These are phyloP conservation scores for Pimpla rufipes DNA, from an alignment of 2,888 invertebrate species.

Conservation along the genomic window DNA sequence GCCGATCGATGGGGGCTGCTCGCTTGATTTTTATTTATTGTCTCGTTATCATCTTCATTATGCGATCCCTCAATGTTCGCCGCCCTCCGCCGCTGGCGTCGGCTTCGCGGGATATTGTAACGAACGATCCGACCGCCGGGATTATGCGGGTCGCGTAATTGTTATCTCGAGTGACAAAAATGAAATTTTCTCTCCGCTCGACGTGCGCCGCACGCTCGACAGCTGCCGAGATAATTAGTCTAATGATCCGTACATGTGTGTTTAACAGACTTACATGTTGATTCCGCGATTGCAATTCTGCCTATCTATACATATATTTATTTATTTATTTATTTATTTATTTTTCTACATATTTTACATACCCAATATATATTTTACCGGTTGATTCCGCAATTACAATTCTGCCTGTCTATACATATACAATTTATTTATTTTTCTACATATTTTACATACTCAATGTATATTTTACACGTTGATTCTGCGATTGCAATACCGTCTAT, in stretches of 20 bases:
- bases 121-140: not conserved
- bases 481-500: slow-evolving; percentile 18
- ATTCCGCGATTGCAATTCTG: slow-evolving; percentile 25
- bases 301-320: not conserved
- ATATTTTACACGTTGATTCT: slow-evolving; percentile 1
- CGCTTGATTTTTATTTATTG: slow-evolving; percentile 60
- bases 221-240: slow-evolving; percentile 57
- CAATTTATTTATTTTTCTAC: no score
- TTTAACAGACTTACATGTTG: slow-evolving; percentile 35
- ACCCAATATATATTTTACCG: no score
- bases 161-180: slow-evolving; percentile 16
- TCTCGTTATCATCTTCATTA: slow-evolving; percentile 37
- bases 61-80: slow-evolving; percentile 28
- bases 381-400: slow-evolving; percentile 32
- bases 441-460: slow-evolving; percentile 8
- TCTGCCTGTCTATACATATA: not conserved
- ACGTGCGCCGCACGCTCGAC: not conserved
- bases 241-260: slow-evolving; percentile 58
- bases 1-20: slow-evolving; percentile 55
- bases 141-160: slow-evolving; percentile 44
- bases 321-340: not conserved
- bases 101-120: not conserved
- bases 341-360: not conserved
- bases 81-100: not conserved
- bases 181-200: not conserved